These are phyloP conservation scores for Caenorhabditis doughertyi DNA, from an alignment of 2,888 invertebrate species.

Conservation along the genomic window DNA sequence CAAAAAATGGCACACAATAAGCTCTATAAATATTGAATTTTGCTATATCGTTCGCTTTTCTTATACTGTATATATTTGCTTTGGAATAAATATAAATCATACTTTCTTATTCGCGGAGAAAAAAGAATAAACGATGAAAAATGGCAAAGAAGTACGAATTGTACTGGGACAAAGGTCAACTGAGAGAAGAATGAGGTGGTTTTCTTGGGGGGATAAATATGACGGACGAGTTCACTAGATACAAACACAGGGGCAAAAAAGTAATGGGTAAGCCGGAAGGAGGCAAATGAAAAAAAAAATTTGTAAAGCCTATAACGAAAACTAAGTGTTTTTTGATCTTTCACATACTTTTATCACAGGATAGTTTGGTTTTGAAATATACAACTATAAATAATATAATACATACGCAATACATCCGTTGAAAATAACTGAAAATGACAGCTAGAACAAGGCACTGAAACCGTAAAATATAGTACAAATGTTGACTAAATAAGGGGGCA, in stretches of 20 bases:
- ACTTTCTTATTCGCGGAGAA: background rate
- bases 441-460: background rate
- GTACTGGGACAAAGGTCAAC: slow-evolving; percentile 24
- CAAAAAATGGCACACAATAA: slow-evolving; percentile 42
- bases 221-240: slow-evolving; percentile 5
- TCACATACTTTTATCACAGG: slow-evolving; percentile 31
- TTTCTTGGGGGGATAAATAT: slow-evolving; percentile 18
- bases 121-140: background rate
- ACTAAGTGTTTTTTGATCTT: background rate
- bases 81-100: slow-evolving; percentile 7
- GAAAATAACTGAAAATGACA: background rate
- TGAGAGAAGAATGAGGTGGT: slow-evolving; percentile 12
- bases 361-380: slow-evolving; percentile 2
- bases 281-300: background rate
- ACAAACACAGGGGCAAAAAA: slow-evolving; percentile 37
- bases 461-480: slow-evolving; percentile 20
- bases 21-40: slow-evolving; percentile 49
- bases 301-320: slow-evolving; percentile 15
- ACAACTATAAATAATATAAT: slow-evolving; percentile 32
- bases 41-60: background rate
- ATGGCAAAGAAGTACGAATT: slow-evolving; percentile 47
- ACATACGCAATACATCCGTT: background rate
- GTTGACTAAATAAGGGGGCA: background rate
- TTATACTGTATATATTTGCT: slow-evolving; percentile 30
- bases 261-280: background rate